phyloP scores from a whole-genome alignment of 1,140 invertebrate genomes.

The Triops cancriformis region DNA sequence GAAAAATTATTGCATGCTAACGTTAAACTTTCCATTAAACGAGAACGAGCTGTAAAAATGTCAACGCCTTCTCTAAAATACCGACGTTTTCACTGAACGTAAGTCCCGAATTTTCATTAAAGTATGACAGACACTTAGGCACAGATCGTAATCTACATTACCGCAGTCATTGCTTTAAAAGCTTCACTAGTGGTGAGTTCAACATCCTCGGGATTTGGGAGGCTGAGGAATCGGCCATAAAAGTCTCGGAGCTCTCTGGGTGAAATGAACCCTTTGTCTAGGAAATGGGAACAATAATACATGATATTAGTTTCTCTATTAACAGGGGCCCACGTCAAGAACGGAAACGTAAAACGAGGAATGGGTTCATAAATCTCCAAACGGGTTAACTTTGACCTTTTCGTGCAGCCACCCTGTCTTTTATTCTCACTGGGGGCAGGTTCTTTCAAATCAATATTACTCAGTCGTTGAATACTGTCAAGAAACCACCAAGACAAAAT shows the following conservation, averaged over 20 bases:
- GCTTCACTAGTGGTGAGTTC: conserved; percentile 18
- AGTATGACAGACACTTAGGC: too few species aligned
- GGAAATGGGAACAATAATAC: neutral
- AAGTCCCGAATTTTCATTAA: too few species aligned
- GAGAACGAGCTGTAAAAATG: too few species aligned
- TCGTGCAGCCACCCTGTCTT: neutral
- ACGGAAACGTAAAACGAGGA: neutral
- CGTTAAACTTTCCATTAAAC: too few species aligned
- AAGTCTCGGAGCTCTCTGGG: conserved; percentile 15
- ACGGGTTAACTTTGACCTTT: conserved; percentile 1
- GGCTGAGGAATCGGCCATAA: conserved; percentile 16
- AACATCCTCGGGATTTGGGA: neutral
- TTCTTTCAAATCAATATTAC: neutral
- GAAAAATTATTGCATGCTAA: too few species aligned
- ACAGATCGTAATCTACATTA: neutral
- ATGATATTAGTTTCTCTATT: neutral
- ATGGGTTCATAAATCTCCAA: neutral
- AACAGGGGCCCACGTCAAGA: neutral
- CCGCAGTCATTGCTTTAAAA: conserved; percentile 19
- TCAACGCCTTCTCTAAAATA: too few species aligned
- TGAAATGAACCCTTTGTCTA: conserved; percentile 15
- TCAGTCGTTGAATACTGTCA: neutral
- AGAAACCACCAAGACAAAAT: neutral
- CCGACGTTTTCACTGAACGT: too few species aligned
- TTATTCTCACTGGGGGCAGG: neutral